These are phyloP conservation scores for Tinamus major DNA, from an alignment of 2,797 vertebrate species.

Conservation along the genomic window DNA sequence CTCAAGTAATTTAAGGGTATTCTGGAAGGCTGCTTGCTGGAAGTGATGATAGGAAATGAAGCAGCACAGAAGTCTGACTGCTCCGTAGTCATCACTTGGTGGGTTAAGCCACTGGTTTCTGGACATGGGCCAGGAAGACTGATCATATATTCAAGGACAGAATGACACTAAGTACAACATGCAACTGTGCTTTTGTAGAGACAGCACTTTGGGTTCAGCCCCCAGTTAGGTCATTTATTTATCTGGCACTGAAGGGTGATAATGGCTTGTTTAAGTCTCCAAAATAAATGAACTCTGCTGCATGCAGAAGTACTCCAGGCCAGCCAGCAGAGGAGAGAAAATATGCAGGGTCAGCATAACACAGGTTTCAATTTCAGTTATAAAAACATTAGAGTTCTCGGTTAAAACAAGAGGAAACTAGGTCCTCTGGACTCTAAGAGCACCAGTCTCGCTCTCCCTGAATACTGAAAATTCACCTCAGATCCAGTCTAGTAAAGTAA, in stretches of 20 bases:
- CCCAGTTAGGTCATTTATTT: conserved; percentile 69
- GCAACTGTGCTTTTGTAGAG: conserved; percentile 21
- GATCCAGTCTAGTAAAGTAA: neutral
- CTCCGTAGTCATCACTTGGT: neutral
- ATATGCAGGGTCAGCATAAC: conserved; percentile 74
- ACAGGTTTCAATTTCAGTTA: conserved; percentile 71
- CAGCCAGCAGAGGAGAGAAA: conserved; percentile 65
- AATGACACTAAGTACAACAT: conserved; percentile 11
- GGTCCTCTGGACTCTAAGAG: neutral
- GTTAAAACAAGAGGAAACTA: conserved; percentile 65
- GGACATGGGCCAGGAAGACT: conserved; percentile 22
- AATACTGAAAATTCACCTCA: neutral
- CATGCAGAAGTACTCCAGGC: conserved; percentile 56
- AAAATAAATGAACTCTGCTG: conserved; percentile 63
- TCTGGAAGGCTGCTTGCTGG: neutral
- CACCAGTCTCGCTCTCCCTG: neutral
- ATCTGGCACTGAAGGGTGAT: conserved; percentile 64
- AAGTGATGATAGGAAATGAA: conserved; percentile 49
- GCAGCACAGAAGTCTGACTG: conserved; percentile 29
- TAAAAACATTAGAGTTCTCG: conserved; percentile 60
- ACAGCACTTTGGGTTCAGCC: neutral
- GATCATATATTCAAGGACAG: conserved; percentile 52
- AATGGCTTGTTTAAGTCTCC: conserved; percentile 69
- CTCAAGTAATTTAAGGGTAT: neutral
- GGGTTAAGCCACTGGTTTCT: conserved; percentile 43